These are phyloP conservation scores for Pteruthius melanotis DNA, from an alignment of 2,113 vertebrate genomes.

Conservation along the genomic window DNA sequence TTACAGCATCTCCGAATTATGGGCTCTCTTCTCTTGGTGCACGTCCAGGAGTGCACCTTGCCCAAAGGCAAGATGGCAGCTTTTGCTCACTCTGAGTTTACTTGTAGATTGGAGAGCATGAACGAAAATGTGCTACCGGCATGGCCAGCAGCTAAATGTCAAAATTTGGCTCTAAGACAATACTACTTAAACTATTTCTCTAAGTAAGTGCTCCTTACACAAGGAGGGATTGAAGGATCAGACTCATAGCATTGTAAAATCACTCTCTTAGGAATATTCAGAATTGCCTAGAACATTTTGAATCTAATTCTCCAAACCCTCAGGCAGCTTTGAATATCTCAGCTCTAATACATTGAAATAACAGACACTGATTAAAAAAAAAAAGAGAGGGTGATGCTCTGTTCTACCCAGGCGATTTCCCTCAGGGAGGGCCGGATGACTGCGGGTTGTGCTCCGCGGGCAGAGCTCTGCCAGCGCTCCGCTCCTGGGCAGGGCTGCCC, in stretches of 20 bases:
- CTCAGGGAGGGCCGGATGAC: rapidly evolving
- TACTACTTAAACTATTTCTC: conserved; percentile 44
- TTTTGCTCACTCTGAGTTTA: conserved; percentile 8
- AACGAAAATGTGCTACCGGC: not conserved
- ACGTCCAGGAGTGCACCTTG: not conserved
- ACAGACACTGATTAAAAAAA: not conserved
- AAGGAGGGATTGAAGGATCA: conserved; percentile 54
- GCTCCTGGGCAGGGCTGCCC: rapidly evolving
- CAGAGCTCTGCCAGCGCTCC: not conserved
- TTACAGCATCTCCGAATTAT: rapidly evolving
- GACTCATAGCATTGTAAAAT: conserved; percentile 51
- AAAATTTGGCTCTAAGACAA: conserved; percentile 56
- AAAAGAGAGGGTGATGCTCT: not conserved
- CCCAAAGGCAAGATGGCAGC: not conserved
- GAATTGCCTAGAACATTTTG: conserved; percentile 52
- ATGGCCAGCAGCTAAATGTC: conserved; percentile 61
- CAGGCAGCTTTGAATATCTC: conserved; percentile 51
- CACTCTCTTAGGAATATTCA: conserved; percentile 55
- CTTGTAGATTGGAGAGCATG: not conserved
- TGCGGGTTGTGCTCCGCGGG: not conserved
- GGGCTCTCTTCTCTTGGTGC: not conserved
- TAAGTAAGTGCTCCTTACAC: conserved; percentile 42
- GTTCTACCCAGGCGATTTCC: not conserved
- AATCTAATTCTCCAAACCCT: conserved; percentile 53
- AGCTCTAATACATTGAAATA: conserved; percentile 31